Evolutionary conservation across 1,140 invertebrate species (phyloP).

Genomic region (Solen grandis): DNA sequence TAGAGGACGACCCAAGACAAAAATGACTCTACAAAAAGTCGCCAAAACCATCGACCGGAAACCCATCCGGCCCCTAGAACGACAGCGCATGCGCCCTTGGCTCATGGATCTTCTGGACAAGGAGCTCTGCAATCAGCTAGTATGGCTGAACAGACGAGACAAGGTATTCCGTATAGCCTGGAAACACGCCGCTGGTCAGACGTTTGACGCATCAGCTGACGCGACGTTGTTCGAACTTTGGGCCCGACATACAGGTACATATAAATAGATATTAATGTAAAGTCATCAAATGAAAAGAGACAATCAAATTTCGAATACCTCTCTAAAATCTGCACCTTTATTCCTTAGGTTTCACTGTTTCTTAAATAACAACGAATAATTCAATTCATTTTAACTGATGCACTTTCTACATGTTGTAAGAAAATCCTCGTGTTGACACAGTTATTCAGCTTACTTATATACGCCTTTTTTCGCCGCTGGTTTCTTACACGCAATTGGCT

Average conservation of each 20-base stretch:
- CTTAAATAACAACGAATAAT: not conserved
- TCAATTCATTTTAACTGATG: not conserved
- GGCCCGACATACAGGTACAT: slow-evolving; percentile 74
- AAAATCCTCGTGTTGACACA: not conserved
- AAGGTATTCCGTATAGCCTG: slow-evolving; percentile 71
- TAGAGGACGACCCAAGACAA: slow-evolving; percentile 13
- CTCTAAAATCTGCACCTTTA: not conserved
- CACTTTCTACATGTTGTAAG: not conserved
- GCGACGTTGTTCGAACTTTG: slow-evolving; percentile 70
- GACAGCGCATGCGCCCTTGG: slow-evolving; percentile 69
- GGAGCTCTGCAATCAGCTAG: slow-evolving; percentile 59
- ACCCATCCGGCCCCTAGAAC: slow-evolving; percentile 63
- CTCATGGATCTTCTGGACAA: slow-evolving; percentile 63
- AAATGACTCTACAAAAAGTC: not conserved
- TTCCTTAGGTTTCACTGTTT: not conserved
- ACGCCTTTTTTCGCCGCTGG: no score
- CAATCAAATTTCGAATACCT: not conserved
- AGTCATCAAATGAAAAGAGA: not conserved
- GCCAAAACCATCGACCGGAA: slow-evolving; percentile 24
- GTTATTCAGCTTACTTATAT: not conserved
- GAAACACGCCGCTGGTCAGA: slow-evolving; percentile 73
- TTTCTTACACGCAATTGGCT: no score
- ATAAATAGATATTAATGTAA: no score
- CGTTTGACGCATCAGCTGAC: slow-evolving; percentile 64
- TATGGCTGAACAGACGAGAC: slow-evolving; percentile 67